Conservation (phyloP, 2,888 invertebrate genomes). For the Callimorpha dominula region DNA sequence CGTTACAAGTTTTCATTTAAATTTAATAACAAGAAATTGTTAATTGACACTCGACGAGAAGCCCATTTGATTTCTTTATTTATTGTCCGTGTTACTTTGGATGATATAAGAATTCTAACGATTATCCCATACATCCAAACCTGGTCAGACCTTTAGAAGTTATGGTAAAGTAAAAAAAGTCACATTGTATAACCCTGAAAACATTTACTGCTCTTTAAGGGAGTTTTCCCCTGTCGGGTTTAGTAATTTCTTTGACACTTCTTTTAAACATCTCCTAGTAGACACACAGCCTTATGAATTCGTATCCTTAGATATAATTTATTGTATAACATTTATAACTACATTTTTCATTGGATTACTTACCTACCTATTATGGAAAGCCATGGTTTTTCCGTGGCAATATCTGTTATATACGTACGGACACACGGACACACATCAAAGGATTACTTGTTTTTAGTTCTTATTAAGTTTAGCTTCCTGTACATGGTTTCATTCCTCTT, state of each 20-base stretch:
- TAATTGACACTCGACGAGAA: too few species aligned
- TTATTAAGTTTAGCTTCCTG: not conserved
- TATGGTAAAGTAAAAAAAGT: too few species aligned
- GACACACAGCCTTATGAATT: not conserved
- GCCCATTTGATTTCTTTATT: too few species aligned
- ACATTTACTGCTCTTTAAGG: too few species aligned
- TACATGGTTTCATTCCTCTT: not conserved
- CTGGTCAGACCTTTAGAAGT: too few species aligned
- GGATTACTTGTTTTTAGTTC: not conserved
- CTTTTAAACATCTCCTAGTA: not conserved
- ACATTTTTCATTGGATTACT: constrained; percentile 39
- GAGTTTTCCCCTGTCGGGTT: not conserved
- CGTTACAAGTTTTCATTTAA: too few species aligned
- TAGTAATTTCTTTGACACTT: not conserved
- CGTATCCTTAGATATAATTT: constrained; percentile 5
- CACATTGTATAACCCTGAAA: too few species aligned
- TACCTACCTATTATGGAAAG: constrained; percentile 34
- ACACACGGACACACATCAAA: not conserved
- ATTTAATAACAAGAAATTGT: too few species aligned
- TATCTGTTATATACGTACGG: not conserved
- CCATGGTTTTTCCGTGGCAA: constrained; percentile 43
- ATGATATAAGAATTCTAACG: too few species aligned
- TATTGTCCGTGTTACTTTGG: too few species aligned
- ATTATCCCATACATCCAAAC: too few species aligned
- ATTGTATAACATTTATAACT: constrained; percentile 16